Base-by-base conservation (phyloP, 2,797 vertebrate species). In the Lateolabrax maculatus region DNA sequence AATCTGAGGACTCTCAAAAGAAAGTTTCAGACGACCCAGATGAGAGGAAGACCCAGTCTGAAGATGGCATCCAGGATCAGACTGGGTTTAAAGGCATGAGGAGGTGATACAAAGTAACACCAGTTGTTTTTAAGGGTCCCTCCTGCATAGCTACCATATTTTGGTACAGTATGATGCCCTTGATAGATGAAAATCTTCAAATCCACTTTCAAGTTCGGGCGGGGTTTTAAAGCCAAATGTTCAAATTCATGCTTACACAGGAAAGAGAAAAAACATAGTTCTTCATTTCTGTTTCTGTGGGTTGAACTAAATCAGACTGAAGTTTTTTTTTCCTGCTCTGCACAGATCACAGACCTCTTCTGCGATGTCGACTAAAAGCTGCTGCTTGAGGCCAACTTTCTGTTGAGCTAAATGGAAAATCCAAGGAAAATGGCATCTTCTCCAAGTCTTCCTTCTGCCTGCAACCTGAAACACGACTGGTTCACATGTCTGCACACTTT, bases 1-100 rank as follows among this genome's bases (percentile, higher is more conserved):
- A 94, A 93, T 95, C 89, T 90, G 80, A 89, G 39, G 19, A 63
- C 81, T 79, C 72, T 63, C 71, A 77, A 29, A 76, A 67, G 83
- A 85, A 82, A 77, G 77, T 84, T 83, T 71, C 73, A 87, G 86
- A 86, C 48, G 1, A 77, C 71, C 72, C 41, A 79, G 79, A 83
- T 75, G 75, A 89, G 84, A 86, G 79, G 81, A 89, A 79, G 84
- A 76, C 27, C 46, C 55, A 57, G 75, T 79, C 75, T 85, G 79
- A 67, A 58, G 84, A 81, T 18, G 74, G 74, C 39, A 56, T 34
- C 0, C 23, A 34, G 64, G 80, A 81, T 82, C 78, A 85, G 83
- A 83, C 48, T 16, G 75, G 6, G 52, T 48, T 87, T 77, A 48
- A 75, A 76, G 63, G 68, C 11, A 21, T 5, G 39, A 67, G n/a